phyloP scores from a whole-genome alignment of 2,797 vertebrate species.

The Malurus splendens region DNA sequence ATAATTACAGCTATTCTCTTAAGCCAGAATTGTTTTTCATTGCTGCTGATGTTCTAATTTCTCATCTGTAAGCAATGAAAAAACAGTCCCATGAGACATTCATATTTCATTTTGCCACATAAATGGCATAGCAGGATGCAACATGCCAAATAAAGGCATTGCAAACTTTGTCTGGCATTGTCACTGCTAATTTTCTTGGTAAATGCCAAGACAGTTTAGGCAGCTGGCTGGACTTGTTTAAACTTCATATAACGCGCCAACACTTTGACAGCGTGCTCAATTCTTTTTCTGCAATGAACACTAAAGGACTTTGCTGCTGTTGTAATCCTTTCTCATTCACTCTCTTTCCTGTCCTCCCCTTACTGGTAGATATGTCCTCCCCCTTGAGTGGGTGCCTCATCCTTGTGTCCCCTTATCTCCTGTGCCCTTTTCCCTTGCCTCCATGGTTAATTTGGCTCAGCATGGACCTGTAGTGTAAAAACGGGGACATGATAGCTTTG shows the following conservation, averaged over 20 bases:
- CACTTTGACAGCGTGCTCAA: fast-evolving
- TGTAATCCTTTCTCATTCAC: not conserved
- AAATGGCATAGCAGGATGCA: not conserved
- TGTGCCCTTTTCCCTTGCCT: no score
- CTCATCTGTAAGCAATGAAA: not conserved
- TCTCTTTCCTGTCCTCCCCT: not conserved
- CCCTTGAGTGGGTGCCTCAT: not conserved
- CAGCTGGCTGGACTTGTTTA: not conserved
- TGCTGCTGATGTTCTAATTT: not conserved
- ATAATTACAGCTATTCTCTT: not conserved
- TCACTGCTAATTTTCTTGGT: not conserved
- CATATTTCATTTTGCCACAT: not conserved
- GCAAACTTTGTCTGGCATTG: not conserved
- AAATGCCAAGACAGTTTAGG: not conserved
- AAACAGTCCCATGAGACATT: not conserved
- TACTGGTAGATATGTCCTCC: not conserved
- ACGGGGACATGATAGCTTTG: not conserved
- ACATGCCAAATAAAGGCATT: not conserved
- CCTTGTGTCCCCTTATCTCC: no score
- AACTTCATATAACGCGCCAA: fast-evolving
- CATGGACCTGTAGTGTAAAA: not conserved
- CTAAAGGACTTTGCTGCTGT: not conserved
- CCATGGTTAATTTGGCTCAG: not conserved
- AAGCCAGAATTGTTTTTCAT: not conserved
- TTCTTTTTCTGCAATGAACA: not conserved